These are phyloP conservation scores for Bombycilla garrulus DNA, from an alignment of 2,113 vertebrate species.

Conservation along the genomic window DNA sequence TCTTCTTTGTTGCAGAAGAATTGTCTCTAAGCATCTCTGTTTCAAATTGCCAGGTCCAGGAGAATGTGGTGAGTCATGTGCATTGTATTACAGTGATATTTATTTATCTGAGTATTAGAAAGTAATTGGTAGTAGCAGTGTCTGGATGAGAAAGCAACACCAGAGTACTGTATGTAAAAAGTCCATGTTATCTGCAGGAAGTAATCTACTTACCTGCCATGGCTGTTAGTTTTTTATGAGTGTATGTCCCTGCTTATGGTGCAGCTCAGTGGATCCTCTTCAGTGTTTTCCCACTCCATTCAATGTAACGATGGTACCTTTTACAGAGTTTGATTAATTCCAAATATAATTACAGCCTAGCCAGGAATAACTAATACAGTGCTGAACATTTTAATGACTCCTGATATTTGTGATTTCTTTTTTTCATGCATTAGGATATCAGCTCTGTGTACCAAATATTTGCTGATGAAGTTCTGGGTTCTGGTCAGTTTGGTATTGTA, in stretches of 20 bases:
- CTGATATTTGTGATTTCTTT: slow-evolving; percentile 1
- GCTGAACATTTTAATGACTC: background rate
- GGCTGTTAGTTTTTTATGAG: background rate
- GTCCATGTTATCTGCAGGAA: background rate
- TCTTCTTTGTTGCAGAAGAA: slow-evolving; percentile 84
- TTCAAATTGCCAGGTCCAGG: slow-evolving; percentile 95
- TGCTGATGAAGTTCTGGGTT: slow-evolving; percentile 97
- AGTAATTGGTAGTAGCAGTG: background rate
- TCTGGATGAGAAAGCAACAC: background rate
- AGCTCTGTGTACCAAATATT: slow-evolving; percentile 98
- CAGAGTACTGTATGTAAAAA: background rate
- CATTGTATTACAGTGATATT: background rate
- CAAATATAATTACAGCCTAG: background rate
- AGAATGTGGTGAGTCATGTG: slow-evolving; percentile 92
- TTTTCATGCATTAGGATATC: slow-evolving; percentile 83
- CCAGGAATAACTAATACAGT: background rate
- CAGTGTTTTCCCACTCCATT: background rate
- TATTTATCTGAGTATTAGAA: background rate
- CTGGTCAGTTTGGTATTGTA: slow-evolving; percentile 97
- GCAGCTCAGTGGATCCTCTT: background rate
- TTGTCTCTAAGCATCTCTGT: slow-evolving; percentile 96
- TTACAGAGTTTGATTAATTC: background rate
- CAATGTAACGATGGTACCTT: background rate
- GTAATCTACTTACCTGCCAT: background rate
- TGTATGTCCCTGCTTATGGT: background rate